These are phyloP conservation scores for Pristionchus maxplancki DNA, from an alignment of 2,888 invertebrate genomes.

Conservation along the genomic window DNA sequence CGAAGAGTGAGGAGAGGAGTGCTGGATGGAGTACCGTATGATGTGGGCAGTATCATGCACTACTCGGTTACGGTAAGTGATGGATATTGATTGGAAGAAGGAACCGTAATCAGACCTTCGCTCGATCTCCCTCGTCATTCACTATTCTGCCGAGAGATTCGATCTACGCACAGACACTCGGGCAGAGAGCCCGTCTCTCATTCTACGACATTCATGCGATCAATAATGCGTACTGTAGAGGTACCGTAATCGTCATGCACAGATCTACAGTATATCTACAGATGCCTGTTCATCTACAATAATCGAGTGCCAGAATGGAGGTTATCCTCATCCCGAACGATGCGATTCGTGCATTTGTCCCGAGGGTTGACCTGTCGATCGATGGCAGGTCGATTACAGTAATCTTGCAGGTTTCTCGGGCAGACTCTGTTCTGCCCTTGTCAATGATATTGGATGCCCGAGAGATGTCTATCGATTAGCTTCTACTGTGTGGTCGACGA, in stretches of 20 bases:
- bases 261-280: not conserved
- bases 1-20: conserved; percentile 19
- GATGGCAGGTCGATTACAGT: not conserved
- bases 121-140: conserved; percentile 36
- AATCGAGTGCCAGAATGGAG: conserved; percentile 18
- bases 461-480: conserved; percentile 18
- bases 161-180: not conserved
- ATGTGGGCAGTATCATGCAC: conserved; percentile 43
- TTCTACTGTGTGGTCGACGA: not conserved
- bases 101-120: conserved; percentile 1
- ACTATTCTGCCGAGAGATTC: conserved; percentile 39
- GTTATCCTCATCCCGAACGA: conserved; percentile 17
- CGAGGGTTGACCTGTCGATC: not conserved
- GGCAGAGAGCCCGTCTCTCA: not conserved
- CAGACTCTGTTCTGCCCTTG: not conserved
- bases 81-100: not conserved
- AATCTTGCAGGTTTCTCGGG: conserved; percentile 30
- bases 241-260: not conserved
- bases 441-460: not conserved
- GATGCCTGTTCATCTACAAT: not conserved
- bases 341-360: conserved; percentile 32
- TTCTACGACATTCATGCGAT: conserved; percentile 15
- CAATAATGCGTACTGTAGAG: conserved; percentile 40
- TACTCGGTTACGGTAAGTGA: conserved; percentile 29
- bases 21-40: conserved; percentile 41